phyloP scores from a whole-genome alignment of 30 jellyfish, hydroid and myxozoan genomes.

The Turritopsis dohrnii region DNA sequence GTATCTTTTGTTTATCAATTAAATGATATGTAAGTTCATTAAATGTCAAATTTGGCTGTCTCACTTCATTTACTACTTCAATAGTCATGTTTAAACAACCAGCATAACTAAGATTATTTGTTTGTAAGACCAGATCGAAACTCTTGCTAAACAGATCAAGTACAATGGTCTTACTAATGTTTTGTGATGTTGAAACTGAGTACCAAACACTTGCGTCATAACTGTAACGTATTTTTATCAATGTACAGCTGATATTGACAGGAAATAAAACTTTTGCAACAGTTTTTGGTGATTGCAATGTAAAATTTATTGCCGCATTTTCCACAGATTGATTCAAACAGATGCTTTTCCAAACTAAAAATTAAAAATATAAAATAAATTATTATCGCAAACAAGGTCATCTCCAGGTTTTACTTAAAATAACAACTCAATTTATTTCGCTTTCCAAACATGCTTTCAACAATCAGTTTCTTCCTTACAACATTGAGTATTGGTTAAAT shows the following conservation, averaged over 20 bases:
- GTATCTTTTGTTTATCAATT: not conserved
- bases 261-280: not conserved
- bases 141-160: not conserved
- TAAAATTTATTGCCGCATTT: not conserved
- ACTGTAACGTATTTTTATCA: not conserved
- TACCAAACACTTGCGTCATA: not conserved
- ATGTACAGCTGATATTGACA: not conserved
- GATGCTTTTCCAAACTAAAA: not conserved
- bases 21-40: not conserved
- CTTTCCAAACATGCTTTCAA: no score
- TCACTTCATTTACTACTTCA: not conserved
- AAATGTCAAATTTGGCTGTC: not conserved
- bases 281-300: not conserved
- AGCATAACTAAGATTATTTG: not conserved
- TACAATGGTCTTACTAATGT: not conserved
- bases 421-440: no score
- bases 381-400: no score
- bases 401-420: no score
- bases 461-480: no score
- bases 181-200: not conserved
- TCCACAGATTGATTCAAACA: not conserved
- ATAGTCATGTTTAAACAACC: not conserved
- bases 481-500: no score
- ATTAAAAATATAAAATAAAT: no score
- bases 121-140: not conserved